Conservation (phyloP, 2,888 invertebrate species). For the Conchocele bisecta region DNA sequence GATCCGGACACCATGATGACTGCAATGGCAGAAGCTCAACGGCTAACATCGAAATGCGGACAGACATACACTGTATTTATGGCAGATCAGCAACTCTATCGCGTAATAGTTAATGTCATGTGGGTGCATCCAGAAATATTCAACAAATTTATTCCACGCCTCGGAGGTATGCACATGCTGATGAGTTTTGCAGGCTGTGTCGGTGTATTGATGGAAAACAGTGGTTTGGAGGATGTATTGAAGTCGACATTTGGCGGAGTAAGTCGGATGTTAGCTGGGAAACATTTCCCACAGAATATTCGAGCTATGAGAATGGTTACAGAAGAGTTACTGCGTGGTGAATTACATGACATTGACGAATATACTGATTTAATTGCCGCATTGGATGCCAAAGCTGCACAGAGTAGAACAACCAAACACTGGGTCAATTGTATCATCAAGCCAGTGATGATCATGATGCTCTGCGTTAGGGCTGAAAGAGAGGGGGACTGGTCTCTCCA, state of each 20-base stretch:
- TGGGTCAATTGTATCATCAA: background rate
- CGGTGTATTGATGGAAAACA: constrained; percentile 37
- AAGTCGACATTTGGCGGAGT: constrained; percentile 37
- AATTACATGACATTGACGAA: background rate
- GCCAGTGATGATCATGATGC: constrained; percentile 7
- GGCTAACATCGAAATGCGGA: constrained; percentile 15
- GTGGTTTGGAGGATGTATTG: constrained; percentile 36
- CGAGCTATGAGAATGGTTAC: background rate
- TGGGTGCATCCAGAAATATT: constrained; percentile 38
- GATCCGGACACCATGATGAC: constrained; percentile 49
- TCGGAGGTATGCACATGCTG: constrained; percentile 51
- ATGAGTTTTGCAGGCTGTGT: constrained; percentile 50
- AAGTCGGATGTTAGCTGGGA: constrained; percentile 5
- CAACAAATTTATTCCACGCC: constrained; percentile 30
- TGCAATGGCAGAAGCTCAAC: constrained; percentile 30
- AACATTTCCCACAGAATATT: background rate
- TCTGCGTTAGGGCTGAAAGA: constrained; percentile 14
- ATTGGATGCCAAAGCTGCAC: background rate
- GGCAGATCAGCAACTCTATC: constrained; percentile 48
- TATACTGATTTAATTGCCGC: background rate
- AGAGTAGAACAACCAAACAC: background rate
- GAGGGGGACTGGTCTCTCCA: no score
- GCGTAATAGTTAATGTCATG: constrained; percentile 27
- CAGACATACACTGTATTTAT: constrained; percentile 44
- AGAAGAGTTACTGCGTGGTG: background rate